These are phyloP conservation scores for Drosophila macrospina DNA, from an alignment of 2,888 invertebrate species.

Conservation along the genomic window DNA sequence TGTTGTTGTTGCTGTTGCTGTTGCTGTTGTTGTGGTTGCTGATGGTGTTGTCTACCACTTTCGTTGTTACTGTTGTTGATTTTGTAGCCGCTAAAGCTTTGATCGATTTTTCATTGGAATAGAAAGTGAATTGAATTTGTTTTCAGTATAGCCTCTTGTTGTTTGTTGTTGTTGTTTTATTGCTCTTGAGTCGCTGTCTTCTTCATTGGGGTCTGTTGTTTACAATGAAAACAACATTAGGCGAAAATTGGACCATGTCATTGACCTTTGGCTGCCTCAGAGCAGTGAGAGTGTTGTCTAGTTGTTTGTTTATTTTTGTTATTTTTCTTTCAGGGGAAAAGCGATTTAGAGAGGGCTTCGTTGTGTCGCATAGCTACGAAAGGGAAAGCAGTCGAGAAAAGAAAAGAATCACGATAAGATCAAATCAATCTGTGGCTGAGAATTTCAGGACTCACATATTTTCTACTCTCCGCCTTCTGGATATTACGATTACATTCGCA, in stretches of 20 bases:
- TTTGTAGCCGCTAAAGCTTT: constrained; percentile 64
- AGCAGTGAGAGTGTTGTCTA: constrained; percentile 75
- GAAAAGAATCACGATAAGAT: too few relatives aligned
- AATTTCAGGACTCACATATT: too few relatives aligned
- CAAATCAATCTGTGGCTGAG: too few relatives aligned
- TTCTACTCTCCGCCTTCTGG: too few relatives aligned
- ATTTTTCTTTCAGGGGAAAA: constrained; percentile 36
- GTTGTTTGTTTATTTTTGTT: constrained; percentile 28
- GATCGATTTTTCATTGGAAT: constrained; percentile 80
- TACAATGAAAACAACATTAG: constrained; percentile 62
- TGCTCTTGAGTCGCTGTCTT: constrained; percentile 58
- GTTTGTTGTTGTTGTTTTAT: constrained; percentile 43
- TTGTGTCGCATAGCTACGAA: constrained; percentile 3
- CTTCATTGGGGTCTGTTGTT: constrained; percentile 53
- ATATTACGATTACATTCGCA: constrained; percentile 3
- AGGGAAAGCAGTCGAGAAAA: too few relatives aligned
- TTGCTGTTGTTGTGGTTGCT: constrained; percentile 40
- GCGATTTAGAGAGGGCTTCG: constrained; percentile 38
- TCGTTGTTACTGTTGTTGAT: constrained; percentile 71
- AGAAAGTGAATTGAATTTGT: constrained; percentile 81
- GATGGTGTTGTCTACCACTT: constrained; percentile 67
- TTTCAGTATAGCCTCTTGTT: constrained; percentile 44
- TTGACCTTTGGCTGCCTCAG: constrained; percentile 75
- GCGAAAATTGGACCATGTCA: constrained; percentile 80
- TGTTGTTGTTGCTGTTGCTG: constrained; percentile 46